Conservation (phyloP, 2,888 invertebrate species). For the Sinotaia quadrata region DNA sequence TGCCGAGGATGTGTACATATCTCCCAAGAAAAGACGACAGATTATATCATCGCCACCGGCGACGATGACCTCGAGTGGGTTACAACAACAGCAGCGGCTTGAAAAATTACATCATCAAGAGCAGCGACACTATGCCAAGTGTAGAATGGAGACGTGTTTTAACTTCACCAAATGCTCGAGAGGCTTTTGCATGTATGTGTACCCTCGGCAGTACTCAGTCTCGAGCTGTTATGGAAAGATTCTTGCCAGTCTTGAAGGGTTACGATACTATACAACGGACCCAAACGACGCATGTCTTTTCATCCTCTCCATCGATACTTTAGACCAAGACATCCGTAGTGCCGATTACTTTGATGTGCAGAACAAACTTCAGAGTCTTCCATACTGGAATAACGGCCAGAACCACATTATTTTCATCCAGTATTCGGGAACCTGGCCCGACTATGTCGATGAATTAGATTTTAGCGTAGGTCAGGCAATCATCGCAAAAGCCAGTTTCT, state of each 20-base stretch:
- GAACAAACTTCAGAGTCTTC: slow-evolving; percentile 77
- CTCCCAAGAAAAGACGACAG: slow-evolving; percentile 52
- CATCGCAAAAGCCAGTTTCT: slow-evolving; percentile 96
- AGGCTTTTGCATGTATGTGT: slow-evolving; percentile 85
- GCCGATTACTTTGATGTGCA: slow-evolving; percentile 91
- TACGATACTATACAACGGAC: slow-evolving; percentile 91
- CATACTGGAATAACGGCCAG: slow-evolving; percentile 89
- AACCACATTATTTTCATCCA: slow-evolving; percentile 98
- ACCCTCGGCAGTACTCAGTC: slow-evolving; percentile 65
- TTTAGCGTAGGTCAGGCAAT: slow-evolving; percentile 89
- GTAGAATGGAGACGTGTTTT: slow-evolving; percentile 92
- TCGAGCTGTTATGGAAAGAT: slow-evolving; percentile 87
- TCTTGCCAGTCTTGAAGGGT: slow-evolving; percentile 88
- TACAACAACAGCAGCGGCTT: slow-evolving; percentile 12
- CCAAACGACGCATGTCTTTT: slow-evolving; percentile 94
- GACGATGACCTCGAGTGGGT: slow-evolving; percentile 33
- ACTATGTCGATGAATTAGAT: slow-evolving; percentile 91
- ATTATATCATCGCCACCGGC: slow-evolving; percentile 29
- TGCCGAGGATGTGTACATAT: slow-evolving; percentile 55
- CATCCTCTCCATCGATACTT: slow-evolving; percentile 93
- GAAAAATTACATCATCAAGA: too few relatives aligned
- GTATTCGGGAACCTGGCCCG: slow-evolving; percentile 99
- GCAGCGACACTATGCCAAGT: too few relatives aligned
- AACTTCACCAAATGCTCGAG: slow-evolving; percentile 87
- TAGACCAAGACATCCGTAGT: slow-evolving; percentile 95